Percentiles rank a stretch among this genome's conserved stretches.
These are phyloP conservation scores for Lepeophtheirus salmonis DNA, from an alignment of 1,140 invertebrate genomes.

Conservation along the genomic window DNA sequence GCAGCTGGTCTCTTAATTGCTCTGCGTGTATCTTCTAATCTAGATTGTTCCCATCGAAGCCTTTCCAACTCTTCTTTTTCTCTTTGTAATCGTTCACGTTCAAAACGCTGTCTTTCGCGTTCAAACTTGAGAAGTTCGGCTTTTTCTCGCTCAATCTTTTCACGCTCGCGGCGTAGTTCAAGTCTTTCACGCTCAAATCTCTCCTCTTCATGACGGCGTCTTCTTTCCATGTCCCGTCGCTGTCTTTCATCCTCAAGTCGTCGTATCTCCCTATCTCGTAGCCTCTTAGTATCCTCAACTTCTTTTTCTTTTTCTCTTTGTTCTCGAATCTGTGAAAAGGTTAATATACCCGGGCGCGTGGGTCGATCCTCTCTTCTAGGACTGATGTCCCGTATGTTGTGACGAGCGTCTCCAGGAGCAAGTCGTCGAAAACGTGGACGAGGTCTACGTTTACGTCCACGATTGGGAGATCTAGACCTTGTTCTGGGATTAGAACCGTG, in stretches of 20 bases:
- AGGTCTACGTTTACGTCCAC: too few relatives aligned
- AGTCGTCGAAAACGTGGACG: too few relatives aligned
- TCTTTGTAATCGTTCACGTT: slow-evolving; percentile 26
- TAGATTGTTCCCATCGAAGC: slow-evolving; percentile 8
- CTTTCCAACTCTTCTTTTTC: slow-evolving; percentile 26
- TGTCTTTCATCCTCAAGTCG: slow-evolving; percentile 22
- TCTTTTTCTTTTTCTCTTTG: slow-evolving; percentile 23
- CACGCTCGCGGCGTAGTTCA: slow-evolving; percentile 25
- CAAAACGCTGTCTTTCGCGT: slow-evolving; percentile 24
- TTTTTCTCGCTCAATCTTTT: slow-evolving; percentile 27
- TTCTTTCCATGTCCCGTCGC: not conserved
- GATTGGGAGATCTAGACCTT: too few relatives aligned
- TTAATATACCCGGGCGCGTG: not conserved
- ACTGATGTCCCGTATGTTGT: slow-evolving; percentile 17
- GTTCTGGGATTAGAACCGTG: too few relatives aligned
- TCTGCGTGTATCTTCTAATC: too few relatives aligned
- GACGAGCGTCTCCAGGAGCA: not conserved
- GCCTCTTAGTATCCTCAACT: slow-evolving; percentile 22
- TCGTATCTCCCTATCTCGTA: slow-evolving; percentile 21
- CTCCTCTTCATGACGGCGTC: slow-evolving; percentile 25
- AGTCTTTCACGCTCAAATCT: slow-evolving; percentile 26
- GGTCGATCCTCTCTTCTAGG: slow-evolving; percentile 6
- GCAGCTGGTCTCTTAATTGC: too few relatives aligned
- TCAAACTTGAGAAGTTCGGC: slow-evolving; percentile 25
- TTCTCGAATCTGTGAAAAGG: slow-evolving; percentile 22